phyloP scores from a whole-genome alignment of 2,888 invertebrate species.

The Dermolepida albohirtum region DNA sequence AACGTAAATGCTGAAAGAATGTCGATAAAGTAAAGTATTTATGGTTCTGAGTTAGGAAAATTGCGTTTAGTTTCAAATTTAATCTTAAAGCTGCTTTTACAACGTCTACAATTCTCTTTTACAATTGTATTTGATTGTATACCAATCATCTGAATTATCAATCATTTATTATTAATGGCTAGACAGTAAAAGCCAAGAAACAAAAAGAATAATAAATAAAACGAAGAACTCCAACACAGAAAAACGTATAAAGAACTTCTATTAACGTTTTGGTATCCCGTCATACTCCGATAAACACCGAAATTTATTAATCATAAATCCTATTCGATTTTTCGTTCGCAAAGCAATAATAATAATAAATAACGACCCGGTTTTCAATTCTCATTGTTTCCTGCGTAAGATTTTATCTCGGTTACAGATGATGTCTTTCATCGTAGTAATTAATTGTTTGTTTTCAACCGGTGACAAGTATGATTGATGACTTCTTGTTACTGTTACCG shows the following conservation, averaged over 20 bases:
- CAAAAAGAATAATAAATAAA: constrained; percentile 1
- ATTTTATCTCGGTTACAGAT: constrained; percentile 17
- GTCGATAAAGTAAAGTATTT: too few relatives aligned
- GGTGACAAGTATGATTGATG: constrained; percentile 35
- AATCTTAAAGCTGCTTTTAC: too few relatives aligned
- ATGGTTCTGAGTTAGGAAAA: too few relatives aligned
- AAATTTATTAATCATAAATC: constrained; percentile 10
- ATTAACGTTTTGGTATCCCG: constrained; percentile 5
- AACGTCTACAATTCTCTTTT: too few relatives aligned
- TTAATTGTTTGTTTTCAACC: constrained; percentile 31
- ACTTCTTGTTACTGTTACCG: not conserved
- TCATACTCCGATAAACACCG: too few relatives aligned
- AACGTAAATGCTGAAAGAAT: too few relatives aligned
- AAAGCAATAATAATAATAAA: constrained; percentile 13
- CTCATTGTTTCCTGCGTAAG: constrained; percentile 8
- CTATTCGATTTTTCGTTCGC: constrained; percentile 2
- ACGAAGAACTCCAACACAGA: constrained; percentile 10
- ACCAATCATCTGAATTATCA: not conserved
- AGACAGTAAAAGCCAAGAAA: not conserved
- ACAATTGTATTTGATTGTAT: too few relatives aligned
- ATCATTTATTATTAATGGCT: constrained; percentile 1
- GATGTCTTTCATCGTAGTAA: constrained; percentile 19
- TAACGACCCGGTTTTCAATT: constrained; percentile 4
- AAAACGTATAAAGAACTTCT: constrained; percentile 7
- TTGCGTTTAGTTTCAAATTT: too few relatives aligned